These are phyloP conservation scores for Neelides sp. DNA, from an alignment of 1,140 invertebrate species.

Conservation along the genomic window DNA sequence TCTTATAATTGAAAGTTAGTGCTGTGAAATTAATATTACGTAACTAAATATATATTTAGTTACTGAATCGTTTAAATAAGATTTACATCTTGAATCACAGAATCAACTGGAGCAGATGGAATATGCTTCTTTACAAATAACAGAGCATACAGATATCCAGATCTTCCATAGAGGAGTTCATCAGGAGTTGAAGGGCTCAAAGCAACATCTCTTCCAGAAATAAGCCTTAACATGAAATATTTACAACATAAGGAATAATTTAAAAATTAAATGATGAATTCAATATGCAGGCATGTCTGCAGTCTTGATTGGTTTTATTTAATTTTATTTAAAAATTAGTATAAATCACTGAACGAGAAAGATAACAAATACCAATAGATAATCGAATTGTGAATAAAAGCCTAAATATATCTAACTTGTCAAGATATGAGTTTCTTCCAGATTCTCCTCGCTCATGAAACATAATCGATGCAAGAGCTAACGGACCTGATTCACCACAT, in stretches of 20 bases:
- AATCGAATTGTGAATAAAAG: neutral
- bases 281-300: neutral
- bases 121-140: conserved; percentile 56
- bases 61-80: too few relatives aligned
- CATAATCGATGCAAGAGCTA: conserved; percentile 55
- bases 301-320: neutral
- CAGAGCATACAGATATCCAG: conserved; percentile 67
- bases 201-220: conserved; percentile 36
- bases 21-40: too few relatives aligned
- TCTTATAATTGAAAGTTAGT: too few relatives aligned
- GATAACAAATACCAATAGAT: conserved; percentile 1
- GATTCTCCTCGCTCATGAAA: neutral
- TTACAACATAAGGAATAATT: conserved; percentile 4
- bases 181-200: conserved; percentile 48
- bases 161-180: conserved; percentile 72
- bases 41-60: too few relatives aligned
- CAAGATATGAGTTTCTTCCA: neutral
- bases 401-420: neutral
- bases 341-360: neutral
- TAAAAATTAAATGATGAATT: neutral
- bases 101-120: conserved; percentile 20
- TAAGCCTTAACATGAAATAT: conserved; percentile 42
- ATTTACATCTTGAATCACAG: too few relatives aligned
- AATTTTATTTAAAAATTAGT: neutral
- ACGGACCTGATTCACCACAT: conserved; percentile 61